Evolutionary conservation across 1,140 invertebrate genomes (phyloP).

Genomic region (Leptopilina boulardi): DNA sequence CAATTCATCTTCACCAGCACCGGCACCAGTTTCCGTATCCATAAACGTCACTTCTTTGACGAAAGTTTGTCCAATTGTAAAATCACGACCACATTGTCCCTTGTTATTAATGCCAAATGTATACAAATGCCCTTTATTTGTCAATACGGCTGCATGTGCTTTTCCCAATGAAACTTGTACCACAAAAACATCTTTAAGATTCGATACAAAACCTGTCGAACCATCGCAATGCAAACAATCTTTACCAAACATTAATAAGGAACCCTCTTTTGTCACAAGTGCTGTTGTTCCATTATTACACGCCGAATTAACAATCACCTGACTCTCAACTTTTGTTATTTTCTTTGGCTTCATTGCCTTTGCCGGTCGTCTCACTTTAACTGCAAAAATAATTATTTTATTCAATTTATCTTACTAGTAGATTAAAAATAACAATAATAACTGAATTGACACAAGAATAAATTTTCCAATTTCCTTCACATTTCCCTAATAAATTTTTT

Average conservation of each 20-base stretch:
- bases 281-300: slow-evolving; percentile 97
- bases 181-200: slow-evolving; percentile 88
- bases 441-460: too few species aligned
- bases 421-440: too few species aligned
- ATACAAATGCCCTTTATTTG: slow-evolving; percentile 92
- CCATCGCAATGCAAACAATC: slow-evolving; percentile 93
- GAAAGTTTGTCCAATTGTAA: slow-evolving; percentile 77
- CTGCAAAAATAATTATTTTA: slow-evolving; percentile 63
- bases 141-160: slow-evolving; percentile 93
- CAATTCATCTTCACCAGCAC: slow-evolving; percentile 81
- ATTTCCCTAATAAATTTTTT: too few species aligned
- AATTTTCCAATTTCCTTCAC: too few species aligned
- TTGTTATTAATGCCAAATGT: slow-evolving; percentile 99
- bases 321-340: slow-evolving; percentile 92
- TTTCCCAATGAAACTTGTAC: slow-evolving; percentile 94
- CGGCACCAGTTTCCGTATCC: slow-evolving; percentile 81
- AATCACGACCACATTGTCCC: slow-evolving; percentile 96
- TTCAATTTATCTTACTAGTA: too few species aligned
- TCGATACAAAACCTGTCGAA: slow-evolving; percentile 82
- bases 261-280: slow-evolving; percentile 91
- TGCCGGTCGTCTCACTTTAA: slow-evolving; percentile 88
- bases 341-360: slow-evolving; percentile 95
- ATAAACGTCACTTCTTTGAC: slow-evolving; percentile 76
- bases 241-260: slow-evolving; percentile 95
- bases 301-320: slow-evolving; percentile 87